Conservation (phyloP, 2,888 invertebrate species). For the Calameuta filiformis region DNA sequence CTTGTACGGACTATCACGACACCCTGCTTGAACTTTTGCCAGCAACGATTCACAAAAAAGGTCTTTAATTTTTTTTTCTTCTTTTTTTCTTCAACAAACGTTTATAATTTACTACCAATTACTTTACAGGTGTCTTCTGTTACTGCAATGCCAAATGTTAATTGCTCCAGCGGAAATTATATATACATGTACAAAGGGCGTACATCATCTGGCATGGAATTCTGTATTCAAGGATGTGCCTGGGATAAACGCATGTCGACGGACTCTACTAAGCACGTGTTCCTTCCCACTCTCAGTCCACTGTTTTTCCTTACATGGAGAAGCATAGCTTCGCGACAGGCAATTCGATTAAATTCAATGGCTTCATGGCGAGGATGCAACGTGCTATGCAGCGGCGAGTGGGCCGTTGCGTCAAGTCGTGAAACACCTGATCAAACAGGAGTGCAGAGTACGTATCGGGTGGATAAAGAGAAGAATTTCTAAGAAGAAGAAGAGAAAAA, state of each 20-base stretch:
- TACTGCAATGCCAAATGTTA: background rate
- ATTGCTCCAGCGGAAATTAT: background rate
- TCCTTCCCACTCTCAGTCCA: background rate
- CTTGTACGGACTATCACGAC: background rate
- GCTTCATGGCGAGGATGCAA: background rate
- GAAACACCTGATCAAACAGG: background rate
- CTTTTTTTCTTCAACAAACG: background rate
- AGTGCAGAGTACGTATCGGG: background rate
- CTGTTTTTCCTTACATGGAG: background rate
- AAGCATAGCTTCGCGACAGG: background rate
- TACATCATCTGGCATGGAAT: slow-evolving; percentile 6
- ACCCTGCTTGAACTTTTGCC: background rate
- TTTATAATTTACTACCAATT: background rate
- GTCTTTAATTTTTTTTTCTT: background rate
- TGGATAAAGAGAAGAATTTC: background rate
- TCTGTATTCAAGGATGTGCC: background rate
- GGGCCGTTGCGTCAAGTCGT: background rate
- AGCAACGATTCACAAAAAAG: background rate
- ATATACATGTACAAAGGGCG: slow-evolving; percentile 16
- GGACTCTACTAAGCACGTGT: background rate
- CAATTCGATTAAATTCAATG: background rate
- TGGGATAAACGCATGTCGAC: background rate
- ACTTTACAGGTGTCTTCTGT: background rate
- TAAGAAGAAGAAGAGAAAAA: background rate
- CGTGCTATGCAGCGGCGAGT: background rate